These are phyloP conservation scores for Spea hammondii DNA, from an alignment of 2,797 vertebrate genomes.

Conservation along the genomic window DNA sequence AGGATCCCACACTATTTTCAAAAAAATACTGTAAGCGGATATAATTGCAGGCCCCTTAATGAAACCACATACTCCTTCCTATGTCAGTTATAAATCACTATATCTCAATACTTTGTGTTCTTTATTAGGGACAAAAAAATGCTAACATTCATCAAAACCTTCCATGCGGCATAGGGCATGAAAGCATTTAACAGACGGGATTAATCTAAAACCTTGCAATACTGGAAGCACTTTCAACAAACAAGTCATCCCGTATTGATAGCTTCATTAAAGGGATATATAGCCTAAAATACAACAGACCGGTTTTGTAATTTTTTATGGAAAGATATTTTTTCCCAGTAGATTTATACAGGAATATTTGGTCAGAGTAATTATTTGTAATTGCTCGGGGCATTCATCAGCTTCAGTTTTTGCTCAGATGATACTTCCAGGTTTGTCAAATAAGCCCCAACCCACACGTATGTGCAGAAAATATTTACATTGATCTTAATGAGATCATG, in stretches of 20 bases:
- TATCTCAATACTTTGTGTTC: slow-evolving; percentile 9
- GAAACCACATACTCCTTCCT: slow-evolving; percentile 31
- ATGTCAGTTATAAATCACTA: slow-evolving; percentile 34
- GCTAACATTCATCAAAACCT: neutral
- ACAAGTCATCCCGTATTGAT: neutral
- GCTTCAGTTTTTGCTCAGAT: too few relatives aligned
- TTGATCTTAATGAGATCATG: too few relatives aligned
- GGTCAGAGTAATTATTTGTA: neutral
- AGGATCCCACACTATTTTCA: slow-evolving; percentile 19
- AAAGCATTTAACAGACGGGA: neutral
- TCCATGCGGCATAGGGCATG: neutral
- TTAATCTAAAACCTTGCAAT: neutral
- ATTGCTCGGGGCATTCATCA: neutral
- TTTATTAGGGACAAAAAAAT: slow-evolving; percentile 11
- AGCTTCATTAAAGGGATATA: neutral
- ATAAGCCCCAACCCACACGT: too few relatives aligned
- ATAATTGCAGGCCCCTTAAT: slow-evolving; percentile 40
- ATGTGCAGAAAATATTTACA: too few relatives aligned
- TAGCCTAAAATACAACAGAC: neutral
- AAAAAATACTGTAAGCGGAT: slow-evolving; percentile 28
- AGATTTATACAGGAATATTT: neutral
- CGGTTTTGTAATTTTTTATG: neutral
- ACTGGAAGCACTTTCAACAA: neutral
- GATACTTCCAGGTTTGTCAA: too few relatives aligned
- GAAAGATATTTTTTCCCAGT: neutral